Evolutionary conservation across 2,888 invertebrate species (phyloP).

Genomic region (Xestia c-nigrum): DNA sequence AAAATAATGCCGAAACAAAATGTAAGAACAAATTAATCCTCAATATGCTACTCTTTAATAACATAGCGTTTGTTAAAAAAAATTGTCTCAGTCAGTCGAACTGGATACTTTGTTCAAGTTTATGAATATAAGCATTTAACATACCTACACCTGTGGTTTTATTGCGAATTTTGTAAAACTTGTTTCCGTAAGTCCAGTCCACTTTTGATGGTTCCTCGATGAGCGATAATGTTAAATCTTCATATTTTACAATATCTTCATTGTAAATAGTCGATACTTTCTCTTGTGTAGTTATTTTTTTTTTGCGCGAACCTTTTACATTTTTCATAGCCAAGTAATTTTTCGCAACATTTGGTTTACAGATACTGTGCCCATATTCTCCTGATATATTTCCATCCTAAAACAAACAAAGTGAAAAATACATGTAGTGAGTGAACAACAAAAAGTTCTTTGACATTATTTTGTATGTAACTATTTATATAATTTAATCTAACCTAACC

Average conservation of each 20-base stretch:
- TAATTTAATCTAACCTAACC: too few relatives aligned
- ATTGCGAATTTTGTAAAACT: neutral
- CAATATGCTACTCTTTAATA: constrained; percentile 16
- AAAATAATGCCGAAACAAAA: too few relatives aligned
- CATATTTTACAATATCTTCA: neutral
- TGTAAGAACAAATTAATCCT: too few relatives aligned
- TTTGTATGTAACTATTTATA: too few relatives aligned
- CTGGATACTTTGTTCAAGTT: too few relatives aligned
- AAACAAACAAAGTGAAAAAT: neutral
- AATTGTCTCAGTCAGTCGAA: too few relatives aligned
- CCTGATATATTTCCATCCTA: neutral
- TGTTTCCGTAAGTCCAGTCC: neutral
- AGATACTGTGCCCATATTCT: neutral
- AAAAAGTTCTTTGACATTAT: too few relatives aligned
- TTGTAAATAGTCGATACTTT: neutral
- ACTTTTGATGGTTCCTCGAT: neutral
- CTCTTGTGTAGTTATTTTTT: neutral
- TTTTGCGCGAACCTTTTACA: neutral
- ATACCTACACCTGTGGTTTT: neutral
- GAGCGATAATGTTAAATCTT: neutral
- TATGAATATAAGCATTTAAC: neutral
- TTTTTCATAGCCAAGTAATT: neutral
- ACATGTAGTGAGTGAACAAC: too few relatives aligned
- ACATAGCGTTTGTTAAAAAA: neutral
- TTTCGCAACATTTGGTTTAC: neutral